Conservation (phyloP, 2,888 invertebrate species). For the Campaea margaritaria region DNA sequence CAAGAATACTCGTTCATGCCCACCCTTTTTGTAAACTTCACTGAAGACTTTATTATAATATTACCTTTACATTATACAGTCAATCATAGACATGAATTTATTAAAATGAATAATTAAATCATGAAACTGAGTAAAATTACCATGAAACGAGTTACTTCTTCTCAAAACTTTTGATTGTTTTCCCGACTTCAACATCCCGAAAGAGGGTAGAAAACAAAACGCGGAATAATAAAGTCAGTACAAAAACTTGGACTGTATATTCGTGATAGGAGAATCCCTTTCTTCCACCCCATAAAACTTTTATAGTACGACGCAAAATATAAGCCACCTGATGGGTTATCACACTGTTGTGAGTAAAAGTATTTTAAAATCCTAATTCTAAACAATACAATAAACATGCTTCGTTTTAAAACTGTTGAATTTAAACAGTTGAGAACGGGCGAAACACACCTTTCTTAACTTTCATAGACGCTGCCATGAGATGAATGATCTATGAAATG, state of each 20-base stretch:
- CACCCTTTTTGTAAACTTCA: no score
- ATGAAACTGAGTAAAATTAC: conserved; percentile 29
- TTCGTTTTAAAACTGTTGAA: no score
- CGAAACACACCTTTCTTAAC: no score
- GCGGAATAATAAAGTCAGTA: conserved; percentile 58
- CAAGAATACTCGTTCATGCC: no score
- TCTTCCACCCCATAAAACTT: conserved; percentile 81
- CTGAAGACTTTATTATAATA: neutral
- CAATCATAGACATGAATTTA: conserved; percentile 29
- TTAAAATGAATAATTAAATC: conserved; percentile 31
- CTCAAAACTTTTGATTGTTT: conserved; percentile 44
- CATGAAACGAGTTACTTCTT: conserved; percentile 41
- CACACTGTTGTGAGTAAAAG: no score
- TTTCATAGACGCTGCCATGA: no score
- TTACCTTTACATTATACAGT: conserved; percentile 17
- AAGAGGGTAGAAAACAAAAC: conserved; percentile 42
- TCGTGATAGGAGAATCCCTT: conserved; percentile 76
- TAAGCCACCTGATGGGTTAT: conserved; percentile 9
- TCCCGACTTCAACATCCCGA: conserved; percentile 33
- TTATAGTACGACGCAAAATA: conserved; percentile 61
- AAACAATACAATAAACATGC: no score
- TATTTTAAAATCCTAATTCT: no score
- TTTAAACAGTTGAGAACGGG: no score
- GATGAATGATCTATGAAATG: no score
- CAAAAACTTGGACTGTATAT: conserved; percentile 72